Evolutionary conservation across 1,140 invertebrate species (phyloP), one percentile per base, ranked within the genome.

Genomic region (Plodia interpunctella): DNA sequence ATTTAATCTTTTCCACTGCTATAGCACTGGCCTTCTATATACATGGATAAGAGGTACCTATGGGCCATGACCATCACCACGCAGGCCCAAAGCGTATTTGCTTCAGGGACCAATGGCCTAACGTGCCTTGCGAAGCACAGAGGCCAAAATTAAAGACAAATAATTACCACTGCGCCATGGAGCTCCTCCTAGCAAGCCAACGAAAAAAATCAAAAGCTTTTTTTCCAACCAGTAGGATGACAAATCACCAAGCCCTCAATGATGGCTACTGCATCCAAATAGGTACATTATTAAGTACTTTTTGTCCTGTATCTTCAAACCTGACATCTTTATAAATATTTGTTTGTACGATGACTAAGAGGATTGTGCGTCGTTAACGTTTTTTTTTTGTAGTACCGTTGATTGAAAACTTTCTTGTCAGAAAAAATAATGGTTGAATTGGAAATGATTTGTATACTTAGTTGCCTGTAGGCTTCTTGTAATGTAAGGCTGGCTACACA

Each of bases 311-410:
- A 63, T 70, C 68, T 62, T 61, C 57, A 58, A 28, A 52, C 60
- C 70, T 71, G 66, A 78, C 70, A 72, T 65, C 70, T 77, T 77
- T 72, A 62, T 68, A 70, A 77, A 77, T 59, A 69, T 72, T 75
- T 74, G 65, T 69, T 60, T 60, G 49, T 63, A 52, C 50, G 54
- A 61, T 75, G 70, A 77, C 77, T 72, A 64, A 68, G 70, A 52
- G 53, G 18, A 63, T 53, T 57, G 63, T 55, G 54, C 28, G 57
- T 68, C 62, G 64, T 74, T 66, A 62, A 56, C 28, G 19, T 35
- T 59, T 62, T 67, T 72, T 70, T 68, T n/a, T 52, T n/a, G n/a
- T 21, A 53, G 61, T 55, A 17, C 60, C 57, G 66, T 65, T 64
- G 62, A 32, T 59, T 57, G 57, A 57, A 54, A 60, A 72, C 65